Evolutionary conservation across 2,888 invertebrate genomes (phyloP).

Genomic region (Bombyx huttoni): DNA sequence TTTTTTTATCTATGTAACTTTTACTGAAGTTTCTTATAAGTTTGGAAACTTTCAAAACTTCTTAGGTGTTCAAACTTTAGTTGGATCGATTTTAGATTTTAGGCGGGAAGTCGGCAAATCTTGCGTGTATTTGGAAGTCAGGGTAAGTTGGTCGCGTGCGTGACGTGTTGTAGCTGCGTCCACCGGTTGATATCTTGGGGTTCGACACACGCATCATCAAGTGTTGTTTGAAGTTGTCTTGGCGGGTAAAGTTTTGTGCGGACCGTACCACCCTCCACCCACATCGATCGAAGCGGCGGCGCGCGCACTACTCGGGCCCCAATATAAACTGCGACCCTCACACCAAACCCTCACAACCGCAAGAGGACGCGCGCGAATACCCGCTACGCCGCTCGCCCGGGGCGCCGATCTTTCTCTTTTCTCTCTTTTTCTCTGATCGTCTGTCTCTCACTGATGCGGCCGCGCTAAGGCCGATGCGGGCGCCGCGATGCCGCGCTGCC

Average conservation of each 20-base stretch:
- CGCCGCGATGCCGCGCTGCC: constrained; percentile 91
- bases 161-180: constrained; percentile 13
- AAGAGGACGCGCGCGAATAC: constrained; percentile 70
- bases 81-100: not conserved
- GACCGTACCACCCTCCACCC: constrained; percentile 25
- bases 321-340: constrained; percentile 62
- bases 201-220: constrained; percentile 29
- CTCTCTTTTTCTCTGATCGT: constrained; percentile 69
- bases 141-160: not conserved
- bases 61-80: not conserved
- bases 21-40: not conserved
- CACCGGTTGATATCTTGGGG: constrained; percentile 49
- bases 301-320: constrained; percentile 49
- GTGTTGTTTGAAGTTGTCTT: constrained; percentile 49
- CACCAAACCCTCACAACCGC: constrained; percentile 66
- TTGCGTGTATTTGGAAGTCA: not conserved
- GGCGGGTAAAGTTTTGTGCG: constrained; percentile 43
- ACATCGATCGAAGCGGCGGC: constrained; percentile 55
- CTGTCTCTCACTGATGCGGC: constrained; percentile 67
- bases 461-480: constrained; percentile 70
- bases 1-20: not conserved
- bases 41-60: not conserved
- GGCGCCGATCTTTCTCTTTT: constrained; percentile 69
- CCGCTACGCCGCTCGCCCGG: constrained; percentile 65
- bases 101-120: not conserved